A percentile compares a stretch with the other conserved stretches of the same genome.
These are phyloP conservation scores for Andricus grossulariae DNA, from an alignment of 1,140 invertebrate species.

Conservation along the genomic window DNA sequence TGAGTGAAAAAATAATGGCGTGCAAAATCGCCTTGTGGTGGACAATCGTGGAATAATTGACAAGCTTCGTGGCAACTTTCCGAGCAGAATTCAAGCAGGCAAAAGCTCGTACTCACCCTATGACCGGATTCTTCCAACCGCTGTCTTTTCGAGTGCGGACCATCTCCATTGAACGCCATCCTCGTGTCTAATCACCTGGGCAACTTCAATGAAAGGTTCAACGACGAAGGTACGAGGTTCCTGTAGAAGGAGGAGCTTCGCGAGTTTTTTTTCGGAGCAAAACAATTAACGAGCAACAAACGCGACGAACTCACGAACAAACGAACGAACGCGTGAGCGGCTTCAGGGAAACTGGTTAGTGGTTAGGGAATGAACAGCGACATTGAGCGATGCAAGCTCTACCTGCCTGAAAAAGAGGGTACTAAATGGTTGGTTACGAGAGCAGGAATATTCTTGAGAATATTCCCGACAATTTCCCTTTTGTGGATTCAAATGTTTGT, in stretches of 20 bases:
- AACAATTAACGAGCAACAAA: constrained; percentile 61
- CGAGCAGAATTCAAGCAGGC: no score
- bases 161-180: constrained; percentile 78
- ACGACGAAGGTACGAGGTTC: constrained; percentile 40
- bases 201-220: constrained; percentile 30
- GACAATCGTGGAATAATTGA: neutral
- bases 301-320: constrained; percentile 56
- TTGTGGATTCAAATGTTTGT: no score
- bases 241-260: constrained; percentile 41
- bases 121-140: constrained; percentile 76
- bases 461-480: no score
- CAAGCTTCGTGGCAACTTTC: neutral
- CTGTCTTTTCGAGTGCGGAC: constrained; percentile 76
- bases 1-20: constrained; percentile 33
- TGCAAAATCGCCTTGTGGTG: constrained; percentile 14
- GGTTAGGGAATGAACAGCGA: neutral
- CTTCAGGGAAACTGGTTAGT: constrained; percentile 65
- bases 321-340: constrained; percentile 65
- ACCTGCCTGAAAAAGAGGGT: neutral
- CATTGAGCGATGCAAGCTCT: neutral
- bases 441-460: neutral
- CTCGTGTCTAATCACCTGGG: constrained; percentile 48
- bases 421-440: neutral
- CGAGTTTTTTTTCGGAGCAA: constrained; percentile 51
- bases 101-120: constrained; percentile 68